Base-by-base conservation (phyloP, 37 sponge, comb jelly and placozoan genomes). In the Beroe forskalii region DNA sequence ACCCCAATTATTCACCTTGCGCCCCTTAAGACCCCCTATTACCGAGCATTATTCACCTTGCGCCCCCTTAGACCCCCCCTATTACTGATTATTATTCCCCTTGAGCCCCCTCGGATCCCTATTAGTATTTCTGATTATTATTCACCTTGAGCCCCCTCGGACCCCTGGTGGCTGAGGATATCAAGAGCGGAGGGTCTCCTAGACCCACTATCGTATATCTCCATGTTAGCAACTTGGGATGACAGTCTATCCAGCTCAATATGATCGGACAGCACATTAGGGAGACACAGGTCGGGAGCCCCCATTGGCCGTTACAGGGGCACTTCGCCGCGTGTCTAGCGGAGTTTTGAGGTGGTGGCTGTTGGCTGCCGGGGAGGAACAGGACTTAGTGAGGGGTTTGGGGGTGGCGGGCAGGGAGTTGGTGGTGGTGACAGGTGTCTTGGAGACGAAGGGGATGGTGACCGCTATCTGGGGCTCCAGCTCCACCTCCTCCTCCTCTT, bases 181-280 rank as follows among this genome's bases (percentile, higher is more conserved):
- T 72, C 75, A 8, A 72, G 75, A 2, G 75, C 75, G 40, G 40
- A 38, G 40, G 75, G 75, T 72, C 75, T 72, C 75, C 75, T 72
- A 72, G 22, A 22, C 9, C 75, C 75, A 72, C 9, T 37, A 72
- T 72, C 75, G 8, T 17, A 32, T 8, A 72, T 32, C 37, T 72
- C 75, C 75, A 37, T 1, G n/a, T 63, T 63, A 63, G n/a, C 66
- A n/a, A n/a, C n/a, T n/a, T n/a, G n/a, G n/a, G n/a, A n/a, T 8
- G 66, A 63, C 66, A 63, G 4, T 19, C n/a, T 63, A 24, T 63
- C 66, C n/a, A 63, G 25, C n/a, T 63, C 66, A 28, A 63, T 63
- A 63, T 63, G 28, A 24, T 30, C 66, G n/a, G 66, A 63, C 28
- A 63, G 25, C 66, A 24, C 25, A 28, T 30, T 63, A 63, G 66